These are phyloP conservation scores for Cyclargus thomasi DNA, from an alignment of 1,140 invertebrate genomes.

Conservation along the genomic window DNA sequence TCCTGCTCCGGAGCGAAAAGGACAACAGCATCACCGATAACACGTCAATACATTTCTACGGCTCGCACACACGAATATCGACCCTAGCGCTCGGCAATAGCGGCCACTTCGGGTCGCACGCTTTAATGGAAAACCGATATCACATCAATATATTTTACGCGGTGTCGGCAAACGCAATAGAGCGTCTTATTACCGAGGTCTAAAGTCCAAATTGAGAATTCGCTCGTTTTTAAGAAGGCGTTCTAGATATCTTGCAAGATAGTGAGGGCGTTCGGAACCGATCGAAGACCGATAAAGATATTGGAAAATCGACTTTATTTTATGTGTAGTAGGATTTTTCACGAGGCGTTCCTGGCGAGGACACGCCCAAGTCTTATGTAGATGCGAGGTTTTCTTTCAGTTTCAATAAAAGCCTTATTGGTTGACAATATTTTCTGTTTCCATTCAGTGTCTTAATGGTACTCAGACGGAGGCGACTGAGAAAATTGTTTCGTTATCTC, in stretches of 20 bases:
- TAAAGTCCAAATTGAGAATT: conserved; percentile 42
- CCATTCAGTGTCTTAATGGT: conserved; percentile 20
- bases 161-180: conserved; percentile 27
- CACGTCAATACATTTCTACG: conserved; percentile 72
- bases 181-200: conserved; percentile 26
- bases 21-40: conserved; percentile 66
- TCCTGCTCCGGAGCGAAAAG: conserved; percentile 45
- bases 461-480: not conserved
- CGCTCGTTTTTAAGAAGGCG: conserved; percentile 62
- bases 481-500: conserved; percentile 9
- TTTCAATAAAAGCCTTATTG: conserved; percentile 43
- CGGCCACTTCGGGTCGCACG: conserved; percentile 32
- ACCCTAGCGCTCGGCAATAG: conserved; percentile 27
- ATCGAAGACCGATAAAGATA: conserved; percentile 65
- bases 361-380: conserved; percentile 67
- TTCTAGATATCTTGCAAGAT: conserved; percentile 72
- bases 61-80: conserved; percentile 35
- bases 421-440: conserved; percentile 26
- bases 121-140: conserved; percentile 73
- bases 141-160: conserved; percentile 69
- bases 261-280: conserved; percentile 68
- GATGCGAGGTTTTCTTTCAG: conserved; percentile 42
- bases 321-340: conserved; percentile 43
- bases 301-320: conserved; percentile 67
- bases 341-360: conserved; percentile 50